A percentile compares a stretch with the other conserved stretches of the same genome.
Conservation (phyloP, 2,888 invertebrate species). For the Galeopsomyia nigrocyanea region DNA sequence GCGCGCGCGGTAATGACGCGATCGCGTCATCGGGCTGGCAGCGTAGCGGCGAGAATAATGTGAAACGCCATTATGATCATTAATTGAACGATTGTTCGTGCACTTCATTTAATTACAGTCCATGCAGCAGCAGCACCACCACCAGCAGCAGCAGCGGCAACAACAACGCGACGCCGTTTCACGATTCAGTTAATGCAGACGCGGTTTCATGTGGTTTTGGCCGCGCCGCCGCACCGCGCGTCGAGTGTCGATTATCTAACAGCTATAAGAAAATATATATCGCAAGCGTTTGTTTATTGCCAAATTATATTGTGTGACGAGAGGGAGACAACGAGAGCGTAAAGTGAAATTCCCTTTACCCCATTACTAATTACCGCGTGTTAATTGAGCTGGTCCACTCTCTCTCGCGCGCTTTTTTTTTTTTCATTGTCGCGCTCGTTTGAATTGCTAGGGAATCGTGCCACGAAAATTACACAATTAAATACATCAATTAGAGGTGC, state of each 20-base stretch:
- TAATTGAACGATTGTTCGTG: constrained; percentile 48
- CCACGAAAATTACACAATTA: constrained; percentile 20
- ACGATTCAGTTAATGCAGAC: constrained; percentile 45
- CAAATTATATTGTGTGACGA: constrained; percentile 16
- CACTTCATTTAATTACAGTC: constrained; percentile 46
- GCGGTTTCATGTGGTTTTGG: constrained; percentile 39
- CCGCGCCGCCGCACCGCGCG: no score
- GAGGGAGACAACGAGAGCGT: constrained; percentile 34
- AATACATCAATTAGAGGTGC: background rate
- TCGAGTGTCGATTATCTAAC: constrained; percentile 43
- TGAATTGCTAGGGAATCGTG: constrained; percentile 17
- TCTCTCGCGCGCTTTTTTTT: background rate
- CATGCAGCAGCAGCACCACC: background rate
- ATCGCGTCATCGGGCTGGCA: constrained; percentile 36
- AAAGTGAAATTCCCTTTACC: constrained; percentile 35
- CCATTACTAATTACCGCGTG: constrained; percentile 36
- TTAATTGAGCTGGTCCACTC: constrained; percentile 25
- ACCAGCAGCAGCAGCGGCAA: constrained; percentile 12
- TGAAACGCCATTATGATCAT: constrained; percentile 47
- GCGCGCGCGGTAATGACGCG: constrained; percentile 39
- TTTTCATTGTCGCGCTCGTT: background rate
- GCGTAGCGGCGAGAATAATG: constrained; percentile 31
- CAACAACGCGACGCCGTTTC: constrained; percentile 43
- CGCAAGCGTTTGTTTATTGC: constrained; percentile 32
- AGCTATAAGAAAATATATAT: constrained; percentile 46